These are phyloP conservation scores for Anas acuta DNA, from an alignment of 2,797 vertebrate species.

Conservation along the genomic window DNA sequence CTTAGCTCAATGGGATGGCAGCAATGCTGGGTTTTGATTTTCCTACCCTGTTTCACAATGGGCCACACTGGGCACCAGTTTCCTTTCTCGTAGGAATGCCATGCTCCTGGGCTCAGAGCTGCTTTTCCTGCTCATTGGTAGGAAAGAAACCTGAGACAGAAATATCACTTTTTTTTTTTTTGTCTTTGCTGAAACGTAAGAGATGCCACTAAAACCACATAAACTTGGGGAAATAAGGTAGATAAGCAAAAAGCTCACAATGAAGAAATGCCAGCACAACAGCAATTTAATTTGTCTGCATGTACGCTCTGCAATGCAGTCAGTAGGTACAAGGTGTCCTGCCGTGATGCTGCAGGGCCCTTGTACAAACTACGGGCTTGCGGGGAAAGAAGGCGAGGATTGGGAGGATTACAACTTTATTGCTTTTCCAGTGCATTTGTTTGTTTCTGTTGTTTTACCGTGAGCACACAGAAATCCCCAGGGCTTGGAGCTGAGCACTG, in stretches of 20 bases:
- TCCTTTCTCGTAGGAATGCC: background rate
- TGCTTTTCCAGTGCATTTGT: background rate
- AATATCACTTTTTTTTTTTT: background rate
- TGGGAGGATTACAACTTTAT: background rate
- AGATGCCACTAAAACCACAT: background rate
- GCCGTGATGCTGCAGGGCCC: background rate
- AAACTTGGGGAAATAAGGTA: background rate
- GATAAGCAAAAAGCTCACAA: background rate
- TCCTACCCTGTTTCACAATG: background rate
- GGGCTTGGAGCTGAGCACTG: background rate
- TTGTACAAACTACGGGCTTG: background rate
- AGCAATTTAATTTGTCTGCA: background rate
- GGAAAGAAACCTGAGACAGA: background rate
- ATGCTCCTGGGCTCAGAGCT: background rate
- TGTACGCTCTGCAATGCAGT: background rate
- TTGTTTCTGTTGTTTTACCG: rapidly evolving
- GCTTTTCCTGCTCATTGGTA: rapidly evolving
- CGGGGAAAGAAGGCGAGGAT: background rate
- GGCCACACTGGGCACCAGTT: background rate
- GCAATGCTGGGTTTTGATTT: background rate
- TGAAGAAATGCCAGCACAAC: background rate
- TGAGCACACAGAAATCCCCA: rapidly evolving
- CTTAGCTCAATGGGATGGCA: rapidly evolving
- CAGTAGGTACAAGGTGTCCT: background rate
- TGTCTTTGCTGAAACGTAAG: background rate